These are phyloP conservation scores for Pseudopodoces humilis DNA, from an alignment of 2,113 vertebrate species.

Conservation along the genomic window DNA sequence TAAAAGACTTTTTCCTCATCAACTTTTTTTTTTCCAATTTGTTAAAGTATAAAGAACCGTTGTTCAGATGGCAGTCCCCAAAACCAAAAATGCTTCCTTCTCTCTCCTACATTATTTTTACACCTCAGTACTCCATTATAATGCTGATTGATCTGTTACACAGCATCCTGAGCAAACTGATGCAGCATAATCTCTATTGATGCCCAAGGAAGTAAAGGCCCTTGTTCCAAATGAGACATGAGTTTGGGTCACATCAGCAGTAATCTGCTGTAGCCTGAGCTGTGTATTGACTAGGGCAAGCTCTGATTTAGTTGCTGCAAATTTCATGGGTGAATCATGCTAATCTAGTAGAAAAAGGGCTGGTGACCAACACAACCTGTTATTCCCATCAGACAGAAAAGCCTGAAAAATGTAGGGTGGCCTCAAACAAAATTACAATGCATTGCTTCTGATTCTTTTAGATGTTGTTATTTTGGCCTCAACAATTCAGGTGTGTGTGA, in stretches of 20 bases:
- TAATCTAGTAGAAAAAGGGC: neutral
- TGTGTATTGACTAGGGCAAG: neutral
- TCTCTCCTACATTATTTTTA: neutral
- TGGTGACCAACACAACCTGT: neutral
- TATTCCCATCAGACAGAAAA: neutral
- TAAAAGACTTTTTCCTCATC: rapidly evolving
- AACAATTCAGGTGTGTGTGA: rapidly evolving
- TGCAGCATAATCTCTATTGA: neutral
- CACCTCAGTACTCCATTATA: neutral
- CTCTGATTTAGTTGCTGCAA: neutral
- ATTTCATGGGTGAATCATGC: neutral
- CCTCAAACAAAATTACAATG: neutral
- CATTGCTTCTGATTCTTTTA: neutral
- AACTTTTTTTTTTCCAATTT: too few relatives aligned
- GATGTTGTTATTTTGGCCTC: neutral
- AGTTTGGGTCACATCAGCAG: neutral
- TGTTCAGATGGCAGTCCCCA: neutral
- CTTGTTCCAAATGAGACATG: neutral
- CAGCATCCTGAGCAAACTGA: neutral
- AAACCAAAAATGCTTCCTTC: neutral
- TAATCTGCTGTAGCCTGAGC: neutral
- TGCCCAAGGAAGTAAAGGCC: neutral
- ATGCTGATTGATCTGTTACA: neutral
- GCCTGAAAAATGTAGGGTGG: neutral
- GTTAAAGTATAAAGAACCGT: neutral